Base-by-base conservation (phyloP, 2,888 invertebrate species). In the Horisme vitalbata region DNA sequence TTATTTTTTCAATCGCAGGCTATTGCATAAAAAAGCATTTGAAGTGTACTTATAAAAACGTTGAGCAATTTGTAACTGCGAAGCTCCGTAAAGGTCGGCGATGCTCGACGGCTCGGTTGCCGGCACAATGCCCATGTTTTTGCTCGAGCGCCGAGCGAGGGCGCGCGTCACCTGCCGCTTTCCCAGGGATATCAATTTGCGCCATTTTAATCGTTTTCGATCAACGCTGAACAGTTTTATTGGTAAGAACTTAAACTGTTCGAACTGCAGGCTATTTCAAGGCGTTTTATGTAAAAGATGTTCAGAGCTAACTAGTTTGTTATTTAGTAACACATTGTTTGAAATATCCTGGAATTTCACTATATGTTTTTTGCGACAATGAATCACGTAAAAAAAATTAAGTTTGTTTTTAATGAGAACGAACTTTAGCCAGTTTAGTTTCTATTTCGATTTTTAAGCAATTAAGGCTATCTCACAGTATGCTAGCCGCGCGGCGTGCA, bases 131-230 rank as follows among this genome's bases (percentile, higher is more conserved):
- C 39, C 34, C 33, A 36, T 65, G 61, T 69, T 65, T 59, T 57
- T 54, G 47, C 53, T 52, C 56, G 41, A 59, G 50, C 48, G 24
- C 41, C 46, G 45, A 12, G 31, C 48, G 27, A 35, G 24, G 45
- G 28, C 49, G 27, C 34, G 31, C 63, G 66, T 66, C 83, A 84
- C 71, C 81, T 83, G 83, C 61, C 66, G 54, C 53, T 56, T 76
- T 83, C 83, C 72, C 82, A 83, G 68, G 69, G 63, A 76, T 80
- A 80, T 82, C 78, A 80, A 83, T 83, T 80, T 78, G 74, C 68
- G 55, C 70, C 63, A 60, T 71, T 79, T 83, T 76, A 81, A 81
- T 81, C 71, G 75, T 70, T 78, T 75, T 74, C 71, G 59, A 72
- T 77, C 66, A 67, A 50, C 55, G 56, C 53, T 59, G 56, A 63